A percentile compares a stretch with the other conserved stretches of the same genome.
These are phyloP conservation scores for Cantharis nigra DNA, from an alignment of 2,888 invertebrate species.

Conservation along the genomic window DNA sequence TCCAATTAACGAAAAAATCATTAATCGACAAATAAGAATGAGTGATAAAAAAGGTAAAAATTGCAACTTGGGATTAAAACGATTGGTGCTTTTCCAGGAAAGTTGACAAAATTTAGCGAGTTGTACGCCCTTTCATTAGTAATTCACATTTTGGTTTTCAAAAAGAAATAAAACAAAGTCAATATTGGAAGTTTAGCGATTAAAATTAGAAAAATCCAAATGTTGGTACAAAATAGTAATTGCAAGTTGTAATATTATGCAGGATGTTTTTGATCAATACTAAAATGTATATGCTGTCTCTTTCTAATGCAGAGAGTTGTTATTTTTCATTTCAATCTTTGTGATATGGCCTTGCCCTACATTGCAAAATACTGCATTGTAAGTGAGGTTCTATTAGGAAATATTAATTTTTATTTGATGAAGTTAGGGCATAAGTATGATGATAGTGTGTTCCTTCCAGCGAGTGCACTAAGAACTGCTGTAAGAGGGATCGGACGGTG, in stretches of 20 bases:
- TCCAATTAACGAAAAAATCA: conserved; percentile 9
- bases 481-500: conserved; percentile 45
- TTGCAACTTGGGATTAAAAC: conserved; percentile 3
- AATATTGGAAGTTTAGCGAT: background rate
- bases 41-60: conserved; percentile 47
- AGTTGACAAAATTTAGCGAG: conserved; percentile 4
- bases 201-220: background rate
- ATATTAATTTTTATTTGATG: conserved; percentile 16
- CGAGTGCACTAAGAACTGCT: conserved; percentile 50
- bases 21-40: conserved; percentile 35
- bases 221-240: conserved; percentile 9
- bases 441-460: conserved; percentile 57
- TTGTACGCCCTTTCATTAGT: background rate
- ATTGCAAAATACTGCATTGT: conserved; percentile 53
- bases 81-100: conserved; percentile 6
- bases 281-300: conserved; percentile 50
- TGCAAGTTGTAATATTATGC: conserved; percentile 44
- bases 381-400: conserved; percentile 16
- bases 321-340: conserved; percentile 51
- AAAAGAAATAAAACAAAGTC: background rate
- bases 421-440: conserved; percentile 51
- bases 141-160: background rate
- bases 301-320: conserved; percentile 49
- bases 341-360: conserved; percentile 56
- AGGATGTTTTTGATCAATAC: conserved; percentile 56